phyloP scores from a whole-genome alignment of 2,888 invertebrate genomes.

The Meganola albula region DNA sequence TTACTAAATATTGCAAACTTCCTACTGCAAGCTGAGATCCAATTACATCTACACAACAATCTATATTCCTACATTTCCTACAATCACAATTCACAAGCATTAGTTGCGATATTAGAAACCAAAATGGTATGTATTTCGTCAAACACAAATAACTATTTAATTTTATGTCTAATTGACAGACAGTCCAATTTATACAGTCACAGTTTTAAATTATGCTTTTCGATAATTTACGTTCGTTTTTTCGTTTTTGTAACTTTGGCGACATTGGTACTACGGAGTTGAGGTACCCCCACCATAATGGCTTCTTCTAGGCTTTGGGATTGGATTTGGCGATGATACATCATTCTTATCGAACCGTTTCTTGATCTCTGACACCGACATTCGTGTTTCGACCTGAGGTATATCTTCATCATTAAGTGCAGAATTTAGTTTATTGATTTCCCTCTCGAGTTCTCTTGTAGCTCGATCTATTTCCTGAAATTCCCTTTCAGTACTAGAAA shows the following conservation, averaged over 20 bases:
- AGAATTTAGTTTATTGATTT: slow-evolving; percentile 67
- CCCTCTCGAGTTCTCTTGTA: slow-evolving; percentile 62
- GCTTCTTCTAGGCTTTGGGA: slow-evolving; percentile 78
- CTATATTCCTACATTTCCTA: slow-evolving; percentile 21
- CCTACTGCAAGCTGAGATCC: slow-evolving; percentile 27
- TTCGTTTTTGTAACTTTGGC: too few relatives aligned
- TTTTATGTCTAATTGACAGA: too few relatives aligned
- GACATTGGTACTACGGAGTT: too few relatives aligned
- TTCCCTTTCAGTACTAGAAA: slow-evolving; percentile 68
- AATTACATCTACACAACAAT: slow-evolving; percentile 20
- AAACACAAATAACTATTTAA: too few relatives aligned
- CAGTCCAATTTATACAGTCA: too few relatives aligned
- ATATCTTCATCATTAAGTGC: slow-evolving; percentile 66
- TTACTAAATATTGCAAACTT: slow-evolving; percentile 23
- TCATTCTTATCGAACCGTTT: slow-evolving; percentile 73
- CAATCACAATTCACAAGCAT: slow-evolving; percentile 23
- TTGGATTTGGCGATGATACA: slow-evolving; percentile 71
- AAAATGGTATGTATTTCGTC: too few relatives aligned
- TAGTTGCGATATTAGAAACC: too few relatives aligned
- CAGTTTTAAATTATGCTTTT: too few relatives aligned
- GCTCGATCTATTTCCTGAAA: slow-evolving; percentile 70
- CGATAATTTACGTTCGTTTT: too few relatives aligned
- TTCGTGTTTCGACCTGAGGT: slow-evolving; percentile 40
- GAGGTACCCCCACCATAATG: slow-evolving; percentile 56
- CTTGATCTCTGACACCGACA: slow-evolving; percentile 70